phyloP scores from a whole-genome alignment of 2,888 invertebrate species.

The Carpatolechia fugitivella region DNA sequence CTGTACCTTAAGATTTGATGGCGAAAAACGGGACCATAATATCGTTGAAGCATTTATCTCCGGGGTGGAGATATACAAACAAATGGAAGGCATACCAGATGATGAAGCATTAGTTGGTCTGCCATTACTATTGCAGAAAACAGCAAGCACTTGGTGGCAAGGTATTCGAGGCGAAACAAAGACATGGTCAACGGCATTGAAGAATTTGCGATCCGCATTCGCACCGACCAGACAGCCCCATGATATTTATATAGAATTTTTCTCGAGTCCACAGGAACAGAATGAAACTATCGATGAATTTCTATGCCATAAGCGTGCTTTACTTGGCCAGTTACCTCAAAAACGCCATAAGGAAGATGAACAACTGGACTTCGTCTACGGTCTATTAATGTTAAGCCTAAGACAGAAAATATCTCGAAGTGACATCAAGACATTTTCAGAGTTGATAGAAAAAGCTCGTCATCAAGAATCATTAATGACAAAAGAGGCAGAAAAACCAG shows the following conservation, averaged over 20 bases:
- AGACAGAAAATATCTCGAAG: neutral
- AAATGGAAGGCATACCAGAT: neutral
- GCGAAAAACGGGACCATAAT: neutral
- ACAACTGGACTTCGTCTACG: neutral
- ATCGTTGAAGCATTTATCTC: neutral
- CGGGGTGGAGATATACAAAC: neutral
- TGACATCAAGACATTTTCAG: neutral
- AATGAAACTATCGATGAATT: neutral
- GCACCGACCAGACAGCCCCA: neutral
- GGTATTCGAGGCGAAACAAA: neutral
- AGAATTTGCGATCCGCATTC: neutral
- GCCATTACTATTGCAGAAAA: neutral
- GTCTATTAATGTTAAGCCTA: neutral
- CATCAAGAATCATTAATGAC: neutral
- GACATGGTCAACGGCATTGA: neutral
- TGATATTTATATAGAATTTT: neutral
- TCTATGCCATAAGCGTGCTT: neutral
- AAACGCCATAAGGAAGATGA: neutral
- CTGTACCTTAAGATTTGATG: neutral
- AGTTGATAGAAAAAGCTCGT: neutral
- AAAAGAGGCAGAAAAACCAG: neutral
- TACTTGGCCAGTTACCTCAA: neutral
- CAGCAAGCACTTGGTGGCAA: neutral
- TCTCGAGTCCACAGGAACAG: neutral
- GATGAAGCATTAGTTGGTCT: neutral